Base-by-base conservation (phyloP, 2,797 vertebrate species). In the Melanotaenia pygmaea region DNA sequence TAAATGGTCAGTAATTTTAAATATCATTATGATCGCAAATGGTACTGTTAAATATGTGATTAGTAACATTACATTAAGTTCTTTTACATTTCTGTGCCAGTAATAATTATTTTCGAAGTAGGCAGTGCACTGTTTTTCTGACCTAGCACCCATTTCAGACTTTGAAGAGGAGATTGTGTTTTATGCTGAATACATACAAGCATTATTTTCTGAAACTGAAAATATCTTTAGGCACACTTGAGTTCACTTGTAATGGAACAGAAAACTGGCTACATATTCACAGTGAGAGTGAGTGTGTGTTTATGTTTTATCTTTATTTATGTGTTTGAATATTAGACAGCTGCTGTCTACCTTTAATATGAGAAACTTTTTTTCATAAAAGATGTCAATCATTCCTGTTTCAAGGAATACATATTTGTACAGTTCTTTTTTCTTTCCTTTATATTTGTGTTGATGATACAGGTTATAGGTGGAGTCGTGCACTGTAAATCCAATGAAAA, bases 341-440 rank as follows among this genome's bases (percentile, higher is more conserved):
- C 77, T 91, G 88, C 90, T 86, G 90, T 90, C 83, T 56, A 84
- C 81, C 80, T 92, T 91, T 70, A 67, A 82, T 89, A 78, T 89
- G 77, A 85, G 79, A 53, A 92, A 72, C 67, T 80, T 94, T 92
- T 93, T 94, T 90, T 93, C 75, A 90, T 88, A 91, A 94, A 94
- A 94, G 91, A 87, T 89, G 75, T 80, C 73, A 89, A 89, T 93
- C 74, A 37, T 95, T 95, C 93, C 94, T 95, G 94, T 95, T 95
- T 94, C 91, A 95, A 95, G 94, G 93, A 95, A 95, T 91, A 87
- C 59, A 59, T 91, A 89, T 86, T 77, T 90, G 82, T 88, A 82
- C 28, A 5, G 20, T n/a, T 22, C 50, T 80, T 80, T 82, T 81
- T 80, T 74, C 89, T 72, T 70, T 88, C 85, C 79, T 82, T 82